Evolutionary conservation across 2,888 invertebrate genomes (phyloP).

Genomic region (Meghimatium bilineatum): DNA sequence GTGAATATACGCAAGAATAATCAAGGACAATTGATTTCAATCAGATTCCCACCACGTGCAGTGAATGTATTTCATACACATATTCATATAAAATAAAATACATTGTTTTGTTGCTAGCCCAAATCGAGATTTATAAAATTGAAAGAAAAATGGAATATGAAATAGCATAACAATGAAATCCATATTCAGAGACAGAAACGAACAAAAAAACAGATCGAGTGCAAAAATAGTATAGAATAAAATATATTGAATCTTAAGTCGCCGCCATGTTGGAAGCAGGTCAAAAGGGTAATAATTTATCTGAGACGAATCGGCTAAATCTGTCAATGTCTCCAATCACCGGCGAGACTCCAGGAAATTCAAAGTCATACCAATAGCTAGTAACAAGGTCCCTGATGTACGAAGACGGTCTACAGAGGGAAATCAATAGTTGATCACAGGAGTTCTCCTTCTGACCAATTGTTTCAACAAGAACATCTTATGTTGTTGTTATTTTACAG

Average conservation of each 20-base stretch:
- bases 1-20: too few species aligned
- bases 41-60: too few species aligned
- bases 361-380: background rate
- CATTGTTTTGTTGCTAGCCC: too few species aligned
- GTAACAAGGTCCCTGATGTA: background rate
- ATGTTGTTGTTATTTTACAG: too few species aligned
- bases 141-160: too few species aligned
- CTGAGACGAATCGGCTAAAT: background rate
- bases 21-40: too few species aligned
- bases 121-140: too few species aligned
- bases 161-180: too few species aligned
- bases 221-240: background rate
- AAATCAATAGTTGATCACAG: background rate
- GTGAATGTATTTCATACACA: too few species aligned
- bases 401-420: background rate
- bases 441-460: background rate
- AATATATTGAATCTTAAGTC: background rate
- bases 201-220: background rate
- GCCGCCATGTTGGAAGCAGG: background rate
- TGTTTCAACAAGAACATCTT: background rate
- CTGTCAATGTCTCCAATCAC: background rate
- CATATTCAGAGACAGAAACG: background rate
- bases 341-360: background rate
- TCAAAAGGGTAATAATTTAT: background rate
- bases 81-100: too few species aligned